Conservation (phyloP, 2,113 vertebrate species). For the Procavia capensis region DNA sequence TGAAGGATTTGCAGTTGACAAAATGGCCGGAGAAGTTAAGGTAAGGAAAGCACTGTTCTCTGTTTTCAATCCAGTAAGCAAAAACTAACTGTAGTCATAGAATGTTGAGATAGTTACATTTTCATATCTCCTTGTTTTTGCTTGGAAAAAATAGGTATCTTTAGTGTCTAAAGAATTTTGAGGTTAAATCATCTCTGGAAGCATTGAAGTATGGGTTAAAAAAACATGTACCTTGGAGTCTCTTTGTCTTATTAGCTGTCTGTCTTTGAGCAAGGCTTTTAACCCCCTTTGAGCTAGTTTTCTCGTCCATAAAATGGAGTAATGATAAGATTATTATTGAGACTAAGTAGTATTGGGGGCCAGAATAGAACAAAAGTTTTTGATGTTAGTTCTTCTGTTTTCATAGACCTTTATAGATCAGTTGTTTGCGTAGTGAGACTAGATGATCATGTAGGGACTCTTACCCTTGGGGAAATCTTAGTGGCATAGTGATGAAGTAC, state of each 20-base stretch:
- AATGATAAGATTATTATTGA: neutral
- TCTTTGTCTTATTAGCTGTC: neutral
- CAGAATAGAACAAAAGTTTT: neutral
- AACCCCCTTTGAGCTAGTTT: neutral
- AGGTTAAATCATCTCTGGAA: slow-evolving; percentile 26
- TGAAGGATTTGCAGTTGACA: slow-evolving; percentile 97
- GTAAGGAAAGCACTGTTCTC: slow-evolving; percentile 85
- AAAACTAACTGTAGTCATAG: neutral
- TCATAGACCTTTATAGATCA: neutral
- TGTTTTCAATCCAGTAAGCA: slow-evolving; percentile 25
- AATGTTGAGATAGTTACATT: neutral
- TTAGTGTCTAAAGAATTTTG: slow-evolving; percentile 43
- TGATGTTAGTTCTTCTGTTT: neutral
- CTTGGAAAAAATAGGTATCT: neutral
- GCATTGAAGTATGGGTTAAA: neutral
- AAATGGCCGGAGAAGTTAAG: slow-evolving; percentile 98
- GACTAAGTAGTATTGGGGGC: neutral
- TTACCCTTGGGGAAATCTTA: neutral
- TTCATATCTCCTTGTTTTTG: neutral
- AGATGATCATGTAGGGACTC: neutral
- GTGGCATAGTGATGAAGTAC: too few species aligned
- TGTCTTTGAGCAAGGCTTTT: neutral
- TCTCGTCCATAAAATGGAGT: neutral
- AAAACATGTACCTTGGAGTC: neutral
- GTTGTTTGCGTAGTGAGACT: neutral